A percentile compares a stretch with the other conserved stretches of the same genome.
These are phyloP conservation scores for Capromys pilorides DNA, from an alignment of 2,797 vertebrate species.

Conservation along the genomic window DNA sequence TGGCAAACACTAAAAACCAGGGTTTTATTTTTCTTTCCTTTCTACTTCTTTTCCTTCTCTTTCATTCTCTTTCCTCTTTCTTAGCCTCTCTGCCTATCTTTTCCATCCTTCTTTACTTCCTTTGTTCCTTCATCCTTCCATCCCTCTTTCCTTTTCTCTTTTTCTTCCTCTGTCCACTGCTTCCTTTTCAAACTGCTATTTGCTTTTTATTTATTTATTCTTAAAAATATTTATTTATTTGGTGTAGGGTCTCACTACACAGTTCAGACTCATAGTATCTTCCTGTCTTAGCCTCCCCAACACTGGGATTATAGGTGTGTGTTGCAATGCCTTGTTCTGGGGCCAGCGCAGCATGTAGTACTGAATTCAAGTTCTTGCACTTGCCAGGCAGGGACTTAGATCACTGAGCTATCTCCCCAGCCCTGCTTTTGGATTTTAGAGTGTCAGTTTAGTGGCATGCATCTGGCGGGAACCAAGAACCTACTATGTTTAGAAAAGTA, in stretches of 20 bases:
- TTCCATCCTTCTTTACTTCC: neutral
- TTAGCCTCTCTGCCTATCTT: neutral
- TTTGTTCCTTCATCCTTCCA: fast-evolving
- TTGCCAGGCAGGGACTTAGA: no score
- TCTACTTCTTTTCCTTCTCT: neutral
- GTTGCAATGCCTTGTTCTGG: no score
- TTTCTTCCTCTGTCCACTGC: no score
- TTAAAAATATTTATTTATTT: no score
- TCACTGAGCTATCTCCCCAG: no score
- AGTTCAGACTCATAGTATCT: no score
- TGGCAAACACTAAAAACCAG: neutral
- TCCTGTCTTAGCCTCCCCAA: no score
- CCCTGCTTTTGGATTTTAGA: neutral
- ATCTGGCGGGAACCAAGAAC: neutral
- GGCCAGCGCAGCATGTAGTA: no score
- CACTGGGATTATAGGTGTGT: no score
- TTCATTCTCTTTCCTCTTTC: neutral
- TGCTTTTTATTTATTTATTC: neutral
- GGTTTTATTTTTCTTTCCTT: neutral
- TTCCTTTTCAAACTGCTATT: neutral
- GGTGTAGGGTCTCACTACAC: no score
- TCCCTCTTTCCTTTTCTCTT: fast-evolving
- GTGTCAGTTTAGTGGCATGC: neutral
- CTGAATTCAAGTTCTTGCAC: no score
- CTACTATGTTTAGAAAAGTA: neutral